Conservation (phyloP, 2,888 invertebrate species). For the Philereme vetulata region DNA sequence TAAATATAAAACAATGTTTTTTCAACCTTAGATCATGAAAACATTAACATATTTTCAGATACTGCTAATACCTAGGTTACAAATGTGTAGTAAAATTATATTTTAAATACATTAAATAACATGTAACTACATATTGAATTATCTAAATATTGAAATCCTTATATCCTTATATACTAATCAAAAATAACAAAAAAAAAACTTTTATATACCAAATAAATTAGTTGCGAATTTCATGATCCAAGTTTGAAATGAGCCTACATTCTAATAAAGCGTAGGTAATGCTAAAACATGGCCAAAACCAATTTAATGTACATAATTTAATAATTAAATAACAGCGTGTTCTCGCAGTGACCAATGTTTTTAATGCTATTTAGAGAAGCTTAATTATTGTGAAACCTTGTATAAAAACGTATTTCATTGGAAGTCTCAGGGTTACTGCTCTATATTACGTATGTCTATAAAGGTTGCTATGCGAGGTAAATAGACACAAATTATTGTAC, state of each 20-base stretch:
- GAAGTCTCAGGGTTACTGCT: slow-evolving; percentile 60
- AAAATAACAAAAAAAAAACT: too few relatives aligned
- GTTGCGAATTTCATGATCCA: slow-evolving; percentile 29
- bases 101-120: too few relatives aligned
- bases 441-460: slow-evolving; percentile 37
- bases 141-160: too few relatives aligned
- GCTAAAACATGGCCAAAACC: slow-evolving; percentile 40
- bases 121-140: too few relatives aligned
- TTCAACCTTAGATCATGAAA: slow-evolving; percentile 45
- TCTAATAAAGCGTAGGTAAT: slow-evolving; percentile 49
- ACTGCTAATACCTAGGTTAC: background rate
- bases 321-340: slow-evolving; percentile 39
- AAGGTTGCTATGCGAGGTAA: slow-evolving; percentile 37
- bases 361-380: slow-evolving; percentile 41
- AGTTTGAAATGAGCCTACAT: slow-evolving; percentile 38
- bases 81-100: background rate
- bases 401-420: slow-evolving; percentile 61
- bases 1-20: slow-evolving; percentile 21
- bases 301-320: slow-evolving; percentile 24
- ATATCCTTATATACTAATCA: too few relatives aligned
- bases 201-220: too few relatives aligned
- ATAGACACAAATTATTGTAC: slow-evolving; percentile 38
- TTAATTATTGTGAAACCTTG: slow-evolving; percentile 56
- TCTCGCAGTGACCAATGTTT: slow-evolving; percentile 33
- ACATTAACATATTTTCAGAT: background rate